phyloP scores from a whole-genome alignment of 2,113 vertebrate species.

The Numida meleagris region DNA sequence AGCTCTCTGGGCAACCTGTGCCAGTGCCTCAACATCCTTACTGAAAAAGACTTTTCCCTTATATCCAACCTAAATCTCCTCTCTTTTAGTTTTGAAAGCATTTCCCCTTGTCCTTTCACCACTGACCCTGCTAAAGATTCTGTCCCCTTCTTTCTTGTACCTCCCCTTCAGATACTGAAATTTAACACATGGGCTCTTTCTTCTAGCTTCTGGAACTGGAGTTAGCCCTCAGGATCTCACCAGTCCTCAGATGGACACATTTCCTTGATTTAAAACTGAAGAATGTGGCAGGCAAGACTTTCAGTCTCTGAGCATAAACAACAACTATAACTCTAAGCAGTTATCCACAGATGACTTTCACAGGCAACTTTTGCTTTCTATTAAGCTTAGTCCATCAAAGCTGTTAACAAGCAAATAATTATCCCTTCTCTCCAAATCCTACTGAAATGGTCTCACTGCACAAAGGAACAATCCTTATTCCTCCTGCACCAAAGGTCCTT shows the following conservation, averaged over 20 bases:
- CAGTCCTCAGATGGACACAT: not conserved
- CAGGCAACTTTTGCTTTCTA: not conserved
- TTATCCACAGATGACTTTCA: not conserved
- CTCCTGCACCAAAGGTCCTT: not conserved
- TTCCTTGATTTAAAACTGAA: not conserved
- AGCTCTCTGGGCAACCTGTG: too few relatives aligned
- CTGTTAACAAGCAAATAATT: not conserved
- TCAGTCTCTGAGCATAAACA: not conserved
- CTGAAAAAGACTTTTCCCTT: too few relatives aligned
- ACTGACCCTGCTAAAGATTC: too few relatives aligned
- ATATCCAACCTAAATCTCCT: too few relatives aligned
- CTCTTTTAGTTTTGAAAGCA: too few relatives aligned
- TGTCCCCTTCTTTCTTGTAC: too few relatives aligned
- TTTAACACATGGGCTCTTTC: not conserved
- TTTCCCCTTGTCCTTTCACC: too few relatives aligned
- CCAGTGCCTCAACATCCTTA: too few relatives aligned
- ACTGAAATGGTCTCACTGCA: not conserved
- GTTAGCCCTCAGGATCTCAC: not conserved
- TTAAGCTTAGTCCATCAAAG: not conserved
- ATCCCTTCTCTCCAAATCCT: not conserved
- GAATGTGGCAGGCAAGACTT: not conserved
- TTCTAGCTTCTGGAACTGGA: not conserved
- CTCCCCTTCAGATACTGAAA: too few relatives aligned
- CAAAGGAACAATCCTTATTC: not conserved
- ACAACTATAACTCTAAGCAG: not conserved